These are phyloP conservation scores for Benitochromis conjunctus DNA, from an alignment of 2,113 vertebrate genomes.

Conservation along the genomic window DNA sequence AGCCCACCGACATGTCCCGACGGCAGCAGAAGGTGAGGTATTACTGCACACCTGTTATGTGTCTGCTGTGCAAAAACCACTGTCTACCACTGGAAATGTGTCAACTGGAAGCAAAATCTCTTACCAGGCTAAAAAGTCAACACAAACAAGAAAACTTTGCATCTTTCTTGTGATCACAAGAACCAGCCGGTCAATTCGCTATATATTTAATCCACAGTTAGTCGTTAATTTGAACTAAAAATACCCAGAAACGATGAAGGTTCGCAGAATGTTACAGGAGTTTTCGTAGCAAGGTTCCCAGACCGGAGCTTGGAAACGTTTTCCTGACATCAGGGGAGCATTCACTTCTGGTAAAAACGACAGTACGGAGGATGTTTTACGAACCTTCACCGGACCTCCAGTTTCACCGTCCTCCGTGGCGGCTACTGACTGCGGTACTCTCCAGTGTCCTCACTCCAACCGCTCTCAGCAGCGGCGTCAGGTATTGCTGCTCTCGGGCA, in stretches of 20 bases:
- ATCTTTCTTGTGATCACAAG: accelerated
- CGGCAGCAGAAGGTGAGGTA: conserved; percentile 87
- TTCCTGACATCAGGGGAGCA: not conserved
- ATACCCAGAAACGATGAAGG: not conserved
- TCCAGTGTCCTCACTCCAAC: not conserved
- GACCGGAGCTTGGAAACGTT: not conserved
- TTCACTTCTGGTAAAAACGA: not conserved
- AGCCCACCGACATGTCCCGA: conserved; percentile 90
- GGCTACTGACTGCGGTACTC: not conserved
- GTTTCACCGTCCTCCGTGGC: not conserved
- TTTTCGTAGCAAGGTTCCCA: not conserved
- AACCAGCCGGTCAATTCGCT: not conserved
- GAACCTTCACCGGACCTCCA: not conserved
- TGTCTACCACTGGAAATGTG: not conserved
- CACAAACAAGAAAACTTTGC: not conserved
- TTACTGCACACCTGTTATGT: conserved; percentile 46
- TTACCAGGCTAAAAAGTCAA: accelerated
- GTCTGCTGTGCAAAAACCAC: not conserved
- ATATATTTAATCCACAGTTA: accelerated
- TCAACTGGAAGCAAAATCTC: not conserved
- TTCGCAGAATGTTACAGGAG: not conserved
- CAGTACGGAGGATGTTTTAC: not conserved
- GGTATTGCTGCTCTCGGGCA: not conserved
- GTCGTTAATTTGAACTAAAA: not conserved
- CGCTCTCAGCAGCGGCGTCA: not conserved